Percentiles rank a stretch among this genome's conserved stretches.
Conservation (phyloP, 2,113 vertebrate species). For the Xyrauchen texanus region DNA sequence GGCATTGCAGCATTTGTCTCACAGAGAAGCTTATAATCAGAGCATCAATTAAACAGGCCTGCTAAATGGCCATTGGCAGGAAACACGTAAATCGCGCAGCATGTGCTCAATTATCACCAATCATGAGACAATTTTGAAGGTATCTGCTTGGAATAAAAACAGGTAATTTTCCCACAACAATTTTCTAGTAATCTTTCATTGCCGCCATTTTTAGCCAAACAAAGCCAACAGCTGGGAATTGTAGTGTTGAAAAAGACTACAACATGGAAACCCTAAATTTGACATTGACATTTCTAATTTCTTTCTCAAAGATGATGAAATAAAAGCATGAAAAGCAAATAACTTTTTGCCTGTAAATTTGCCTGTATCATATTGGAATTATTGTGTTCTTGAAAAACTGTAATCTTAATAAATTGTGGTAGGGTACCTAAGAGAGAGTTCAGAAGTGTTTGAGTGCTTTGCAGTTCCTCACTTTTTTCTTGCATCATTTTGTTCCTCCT, state of each 20-base stretch:
- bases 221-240: constrained; percentile 47
- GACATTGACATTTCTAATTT: not conserved
- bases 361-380: constrained; percentile 58
- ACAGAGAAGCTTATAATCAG: constrained; percentile 57
- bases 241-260: constrained; percentile 15
- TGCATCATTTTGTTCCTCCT: constrained; percentile 35
- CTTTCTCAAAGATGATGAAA: no score
- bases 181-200: constrained; percentile 49
- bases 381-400: not conserved
- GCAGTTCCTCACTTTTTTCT: constrained; percentile 16
- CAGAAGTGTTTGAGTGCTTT: constrained; percentile 53
- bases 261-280: not conserved
- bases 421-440: constrained; percentile 41
- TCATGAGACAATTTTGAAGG: constrained; percentile 72
- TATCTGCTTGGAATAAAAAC: constrained; percentile 66
- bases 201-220: constrained; percentile 47
- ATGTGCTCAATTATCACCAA: constrained; percentile 69
- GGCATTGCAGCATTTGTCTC: constrained; percentile 48
- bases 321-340: constrained; percentile 69
- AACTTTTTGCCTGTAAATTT: constrained; percentile 53
- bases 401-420: no score
- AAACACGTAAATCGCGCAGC: constrained; percentile 65
- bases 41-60: constrained; percentile 56
- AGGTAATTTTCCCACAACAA: constrained; percentile 58
- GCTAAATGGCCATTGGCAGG: constrained; percentile 60